phyloP scores from a whole-genome alignment of 2,797 vertebrate species.

The Muscicapa striata region DNA sequence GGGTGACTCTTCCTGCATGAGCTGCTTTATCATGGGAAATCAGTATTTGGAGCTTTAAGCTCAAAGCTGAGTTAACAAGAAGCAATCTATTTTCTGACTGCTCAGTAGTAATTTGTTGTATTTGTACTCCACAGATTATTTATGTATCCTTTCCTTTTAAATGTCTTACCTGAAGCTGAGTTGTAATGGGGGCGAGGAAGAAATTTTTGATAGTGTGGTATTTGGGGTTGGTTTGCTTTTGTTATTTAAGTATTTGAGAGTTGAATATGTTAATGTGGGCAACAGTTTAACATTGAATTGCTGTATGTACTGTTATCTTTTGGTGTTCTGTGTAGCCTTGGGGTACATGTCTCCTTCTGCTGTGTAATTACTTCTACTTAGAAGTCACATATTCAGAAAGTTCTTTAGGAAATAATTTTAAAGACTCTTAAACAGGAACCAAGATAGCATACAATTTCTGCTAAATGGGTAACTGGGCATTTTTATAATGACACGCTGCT shows the following conservation, averaged over 20 bases:
- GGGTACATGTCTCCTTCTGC: neutral
- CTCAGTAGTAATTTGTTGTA: neutral
- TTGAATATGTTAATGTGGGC: neutral
- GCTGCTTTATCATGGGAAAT: neutral
- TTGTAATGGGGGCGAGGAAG: neutral
- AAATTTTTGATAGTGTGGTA: neutral
- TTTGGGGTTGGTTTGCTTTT: neutral
- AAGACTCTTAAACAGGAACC: neutral
- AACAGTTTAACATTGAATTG: neutral
- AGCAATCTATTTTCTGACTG: neutral
- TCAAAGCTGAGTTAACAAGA: neutral
- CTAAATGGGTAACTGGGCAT: neutral
- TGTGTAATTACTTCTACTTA: neutral
- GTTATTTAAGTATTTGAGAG: neutral
- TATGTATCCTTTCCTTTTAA: neutral
- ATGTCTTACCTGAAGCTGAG: neutral
- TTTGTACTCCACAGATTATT: neutral
- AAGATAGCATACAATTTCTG: neutral
- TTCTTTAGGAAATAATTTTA: neutral
- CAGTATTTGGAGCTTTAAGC: neutral
- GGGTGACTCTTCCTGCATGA: neutral
- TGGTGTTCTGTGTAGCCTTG: neutral
- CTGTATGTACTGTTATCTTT: neutral
- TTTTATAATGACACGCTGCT: neutral
- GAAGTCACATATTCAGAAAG: neutral